Conservation (phyloP, 2,888 invertebrate species). For the Apocheima hispidaria region DNA sequence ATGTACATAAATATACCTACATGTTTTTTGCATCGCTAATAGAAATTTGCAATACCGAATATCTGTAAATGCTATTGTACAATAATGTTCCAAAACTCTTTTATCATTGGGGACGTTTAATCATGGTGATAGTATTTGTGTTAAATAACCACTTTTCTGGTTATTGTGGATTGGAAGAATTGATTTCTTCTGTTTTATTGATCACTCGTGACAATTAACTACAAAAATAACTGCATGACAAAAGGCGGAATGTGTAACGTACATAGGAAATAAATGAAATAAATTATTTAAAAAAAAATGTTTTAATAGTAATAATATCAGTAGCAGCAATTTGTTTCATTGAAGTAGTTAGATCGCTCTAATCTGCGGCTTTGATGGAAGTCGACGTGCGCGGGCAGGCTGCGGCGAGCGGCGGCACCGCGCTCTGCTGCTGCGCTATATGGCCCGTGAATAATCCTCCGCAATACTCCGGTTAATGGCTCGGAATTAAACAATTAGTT, state of each 20-base stretch:
- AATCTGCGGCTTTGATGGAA: slow-evolving; percentile 47
- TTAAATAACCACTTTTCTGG: too few relatives aligned
- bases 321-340: slow-evolving; percentile 38
- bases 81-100: neutral
- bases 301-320: too few relatives aligned
- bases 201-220: neutral
- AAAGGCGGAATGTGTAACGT: too few relatives aligned
- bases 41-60: neutral
- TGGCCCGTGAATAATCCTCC: slow-evolving; percentile 83
- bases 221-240: too few relatives aligned
- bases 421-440: slow-evolving; percentile 77
- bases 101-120: neutral
- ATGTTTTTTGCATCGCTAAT: neutral
- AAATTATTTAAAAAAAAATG: too few relatives aligned
- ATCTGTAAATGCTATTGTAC: neutral
- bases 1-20: too few relatives aligned
- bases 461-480: slow-evolving; percentile 83
- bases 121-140: too few relatives aligned
- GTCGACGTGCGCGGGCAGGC: slow-evolving; percentile 42
- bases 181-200: neutral
- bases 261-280: too few relatives aligned
- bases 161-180: neutral
- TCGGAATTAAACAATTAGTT: slow-evolving; percentile 85
- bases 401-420: slow-evolving; percentile 53
- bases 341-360: slow-evolving; percentile 36